Evolutionary conservation across 2,888 invertebrate genomes (phyloP).

Genomic region (Ophion obscuratus): DNA sequence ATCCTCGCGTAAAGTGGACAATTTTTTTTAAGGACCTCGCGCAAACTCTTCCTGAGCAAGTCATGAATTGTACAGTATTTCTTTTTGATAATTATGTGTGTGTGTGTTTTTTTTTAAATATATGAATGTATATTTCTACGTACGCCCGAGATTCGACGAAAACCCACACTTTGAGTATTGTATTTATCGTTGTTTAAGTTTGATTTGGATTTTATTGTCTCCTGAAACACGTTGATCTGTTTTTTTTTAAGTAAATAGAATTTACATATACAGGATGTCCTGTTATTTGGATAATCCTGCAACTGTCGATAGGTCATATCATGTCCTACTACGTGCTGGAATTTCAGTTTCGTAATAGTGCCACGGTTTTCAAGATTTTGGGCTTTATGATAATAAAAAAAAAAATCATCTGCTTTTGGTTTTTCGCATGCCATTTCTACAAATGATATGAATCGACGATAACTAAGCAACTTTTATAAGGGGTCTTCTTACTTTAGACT

Average conservation of each 20-base stretch:
- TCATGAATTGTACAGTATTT: slow-evolving; percentile 65
- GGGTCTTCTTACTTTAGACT: no score
- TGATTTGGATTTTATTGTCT: slow-evolving; percentile 32
- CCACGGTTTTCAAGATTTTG: no score
- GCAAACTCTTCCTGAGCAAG: slow-evolving; percentile 23
- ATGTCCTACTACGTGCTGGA: no score
- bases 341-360: no score
- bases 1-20: not conserved
- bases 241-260: slow-evolving; percentile 18
- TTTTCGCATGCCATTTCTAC: no score
- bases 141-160: slow-evolving; percentile 6
- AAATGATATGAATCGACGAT: no score
- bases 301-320: no score
- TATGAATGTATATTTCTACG: slow-evolving; percentile 10
- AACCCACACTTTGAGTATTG: slow-evolving; percentile 10
- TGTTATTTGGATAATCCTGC: no score
- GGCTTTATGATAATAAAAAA: no score
- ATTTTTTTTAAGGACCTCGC: slow-evolving; percentile 3
- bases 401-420: no score
- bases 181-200: slow-evolving; percentile 57
- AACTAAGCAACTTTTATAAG: no score
- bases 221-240: slow-evolving; percentile 7
- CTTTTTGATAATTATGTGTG: slow-evolving; percentile 29
- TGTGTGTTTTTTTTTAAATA: slow-evolving; percentile 41
- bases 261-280: not conserved